Conservation (phyloP, 2,888 invertebrate species). For the Hydrotaea cyrtoneurina region DNA sequence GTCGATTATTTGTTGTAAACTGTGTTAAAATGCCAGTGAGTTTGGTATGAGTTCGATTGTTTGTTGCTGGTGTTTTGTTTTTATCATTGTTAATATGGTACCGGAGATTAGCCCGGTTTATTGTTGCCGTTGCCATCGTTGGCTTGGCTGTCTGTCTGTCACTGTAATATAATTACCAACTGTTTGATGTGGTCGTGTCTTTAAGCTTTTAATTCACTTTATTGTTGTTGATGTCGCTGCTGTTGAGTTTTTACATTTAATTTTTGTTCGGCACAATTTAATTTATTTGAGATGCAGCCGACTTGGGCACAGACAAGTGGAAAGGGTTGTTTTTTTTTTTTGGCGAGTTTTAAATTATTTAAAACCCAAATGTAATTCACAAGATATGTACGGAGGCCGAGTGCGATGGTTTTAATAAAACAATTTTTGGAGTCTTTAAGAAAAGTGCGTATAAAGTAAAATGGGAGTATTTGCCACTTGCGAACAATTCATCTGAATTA, state of each 20-base stretch:
- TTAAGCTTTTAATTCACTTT: conserved; percentile 31
- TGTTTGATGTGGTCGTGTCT: conserved; percentile 30
- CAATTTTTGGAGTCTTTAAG: no score
- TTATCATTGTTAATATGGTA: conserved; percentile 7
- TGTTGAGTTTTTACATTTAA: neutral
- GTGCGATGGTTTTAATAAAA: no score
- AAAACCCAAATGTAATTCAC: no score
- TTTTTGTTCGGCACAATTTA: conserved; percentile 1
- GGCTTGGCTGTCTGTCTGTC: neutral
- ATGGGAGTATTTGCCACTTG: no score
- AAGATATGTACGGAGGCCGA: no score
- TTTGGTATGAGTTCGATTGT: neutral
- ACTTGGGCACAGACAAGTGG: no score
- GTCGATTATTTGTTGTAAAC: conserved; percentile 25
- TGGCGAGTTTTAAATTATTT: no score
- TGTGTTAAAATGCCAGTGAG: neutral
- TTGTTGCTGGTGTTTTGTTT: neutral
- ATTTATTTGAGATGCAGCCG: neutral
- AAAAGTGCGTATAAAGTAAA: no score
- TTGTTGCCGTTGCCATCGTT: neutral
- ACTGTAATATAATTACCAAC: conserved; percentile 32
- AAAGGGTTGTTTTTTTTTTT: no score
- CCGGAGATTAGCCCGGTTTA: neutral
- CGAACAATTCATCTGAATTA: no score
- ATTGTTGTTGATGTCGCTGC: neutral